phyloP scores from a whole-genome alignment of 2,797 vertebrate genomes.

The Falco naumanni region DNA sequence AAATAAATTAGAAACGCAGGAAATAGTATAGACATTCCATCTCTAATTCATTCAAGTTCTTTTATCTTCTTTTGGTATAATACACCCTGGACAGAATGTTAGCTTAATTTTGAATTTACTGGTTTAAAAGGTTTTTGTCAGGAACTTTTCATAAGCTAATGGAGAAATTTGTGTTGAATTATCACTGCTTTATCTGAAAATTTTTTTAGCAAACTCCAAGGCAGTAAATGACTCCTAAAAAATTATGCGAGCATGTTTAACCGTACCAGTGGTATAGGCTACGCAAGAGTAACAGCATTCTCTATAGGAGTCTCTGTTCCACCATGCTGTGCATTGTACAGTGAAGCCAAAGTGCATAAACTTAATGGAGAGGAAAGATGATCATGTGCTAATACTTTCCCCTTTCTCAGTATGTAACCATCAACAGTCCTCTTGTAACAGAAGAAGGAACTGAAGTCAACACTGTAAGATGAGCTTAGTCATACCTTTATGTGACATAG shows the following conservation, averaged over 20 bases:
- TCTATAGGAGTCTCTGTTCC: neutral
- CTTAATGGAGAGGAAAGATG: constrained; percentile 42
- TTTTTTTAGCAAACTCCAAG: neutral
- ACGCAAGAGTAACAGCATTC: neutral
- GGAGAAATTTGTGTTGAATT: neutral
- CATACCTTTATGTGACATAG: neutral
- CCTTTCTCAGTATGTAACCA: neutral
- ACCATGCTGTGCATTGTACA: neutral
- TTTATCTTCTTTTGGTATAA: neutral
- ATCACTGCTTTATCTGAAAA: neutral
- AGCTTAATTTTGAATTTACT: neutral
- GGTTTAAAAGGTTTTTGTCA: neutral
- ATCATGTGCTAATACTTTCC: neutral
- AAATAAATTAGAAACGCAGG: neutral
- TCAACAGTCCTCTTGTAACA: constrained; percentile 13
- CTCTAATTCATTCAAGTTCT: neutral
- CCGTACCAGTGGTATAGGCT: neutral
- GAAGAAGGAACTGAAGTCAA: neutral
- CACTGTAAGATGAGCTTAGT: neutral
- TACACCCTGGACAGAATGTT: neutral
- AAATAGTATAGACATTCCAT: neutral
- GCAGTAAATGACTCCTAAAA: neutral
- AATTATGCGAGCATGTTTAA: neutral
- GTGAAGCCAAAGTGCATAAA: constrained; percentile 19
- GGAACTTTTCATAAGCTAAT: neutral